These are phyloP conservation scores for Umimayanthus chanpuru DNA, from an alignment of 92 coral and sea anemone species.

Conservation along the genomic window DNA sequence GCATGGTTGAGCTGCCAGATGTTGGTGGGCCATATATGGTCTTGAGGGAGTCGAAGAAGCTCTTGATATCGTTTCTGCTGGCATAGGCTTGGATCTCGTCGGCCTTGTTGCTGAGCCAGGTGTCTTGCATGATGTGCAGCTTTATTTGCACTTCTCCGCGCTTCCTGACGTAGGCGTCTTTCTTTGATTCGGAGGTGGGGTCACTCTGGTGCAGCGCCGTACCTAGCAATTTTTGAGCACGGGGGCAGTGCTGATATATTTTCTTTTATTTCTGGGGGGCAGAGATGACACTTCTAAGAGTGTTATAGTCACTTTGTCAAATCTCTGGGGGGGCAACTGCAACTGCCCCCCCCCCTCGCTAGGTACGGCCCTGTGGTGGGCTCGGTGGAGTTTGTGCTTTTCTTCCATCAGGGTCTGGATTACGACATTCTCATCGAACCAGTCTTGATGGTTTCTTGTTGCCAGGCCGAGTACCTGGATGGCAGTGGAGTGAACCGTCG, in stretches of 20 bases:
- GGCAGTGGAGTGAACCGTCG: not conserved
- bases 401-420: not conserved
- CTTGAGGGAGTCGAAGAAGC: not conserved
- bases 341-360: too few species aligned
- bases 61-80: not conserved
- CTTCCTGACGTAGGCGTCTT: not conserved
- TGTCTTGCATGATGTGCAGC: conserved; percentile 13
- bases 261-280: too few species aligned
- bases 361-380: too few species aligned
- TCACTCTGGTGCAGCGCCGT: too few species aligned
- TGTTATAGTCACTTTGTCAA: too few species aligned
- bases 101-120: not conserved
- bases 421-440: conserved; percentile 35
- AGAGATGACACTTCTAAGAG: too few species aligned
- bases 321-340: too few species aligned
- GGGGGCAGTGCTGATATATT: too few species aligned
- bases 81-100: conserved; percentile 2
- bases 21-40: not conserved
- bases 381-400: not conserved
- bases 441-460: not conserved
- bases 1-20: not conserved
- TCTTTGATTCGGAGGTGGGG: conserved; percentile 12
- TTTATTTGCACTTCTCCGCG: conserved; percentile 10
- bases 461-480: not conserved
- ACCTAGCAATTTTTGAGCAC: too few species aligned